Evolutionary conservation across 2,888 invertebrate species (phyloP).

Genomic region (Linyphia triangularis): DNA sequence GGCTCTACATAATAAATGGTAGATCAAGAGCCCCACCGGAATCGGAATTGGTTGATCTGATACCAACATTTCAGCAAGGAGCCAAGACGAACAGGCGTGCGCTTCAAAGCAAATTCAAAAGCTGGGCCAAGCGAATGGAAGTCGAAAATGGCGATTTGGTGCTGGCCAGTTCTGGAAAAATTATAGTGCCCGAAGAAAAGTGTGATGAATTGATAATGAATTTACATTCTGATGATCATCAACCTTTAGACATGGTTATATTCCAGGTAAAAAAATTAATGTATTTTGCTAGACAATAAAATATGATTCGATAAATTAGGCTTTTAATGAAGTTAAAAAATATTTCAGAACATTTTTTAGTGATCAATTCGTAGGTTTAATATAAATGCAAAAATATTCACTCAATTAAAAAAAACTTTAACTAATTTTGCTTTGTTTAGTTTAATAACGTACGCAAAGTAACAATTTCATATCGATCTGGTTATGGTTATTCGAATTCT

Average conservation of each 20-base stretch:
- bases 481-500: no score
- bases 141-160: conserved; percentile 43
- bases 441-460: no score
- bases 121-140: conserved; percentile 68
- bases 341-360: no score
- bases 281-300: neutral
- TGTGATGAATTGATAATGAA: conserved; percentile 48
- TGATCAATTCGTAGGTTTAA: neutral
- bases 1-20: conserved; percentile 45
- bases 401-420: no score
- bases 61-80: conserved; percentile 64
- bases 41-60: conserved; percentile 43
- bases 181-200: conserved; percentile 66
- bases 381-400: no score
- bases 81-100: conserved; percentile 67
- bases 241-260: conserved; percentile 21
- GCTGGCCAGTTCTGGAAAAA: conserved; percentile 42
- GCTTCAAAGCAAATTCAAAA: conserved; percentile 72
- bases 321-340: no score
- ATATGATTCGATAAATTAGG: no score
- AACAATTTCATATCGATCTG: no score
- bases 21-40: conserved; percentile 58
- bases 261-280: conserved; percentile 37
- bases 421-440: no score
- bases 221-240: conserved; percentile 50